phyloP scores from a whole-genome alignment of 2,113 vertebrate genomes.

The Myotis yumanensis region DNA sequence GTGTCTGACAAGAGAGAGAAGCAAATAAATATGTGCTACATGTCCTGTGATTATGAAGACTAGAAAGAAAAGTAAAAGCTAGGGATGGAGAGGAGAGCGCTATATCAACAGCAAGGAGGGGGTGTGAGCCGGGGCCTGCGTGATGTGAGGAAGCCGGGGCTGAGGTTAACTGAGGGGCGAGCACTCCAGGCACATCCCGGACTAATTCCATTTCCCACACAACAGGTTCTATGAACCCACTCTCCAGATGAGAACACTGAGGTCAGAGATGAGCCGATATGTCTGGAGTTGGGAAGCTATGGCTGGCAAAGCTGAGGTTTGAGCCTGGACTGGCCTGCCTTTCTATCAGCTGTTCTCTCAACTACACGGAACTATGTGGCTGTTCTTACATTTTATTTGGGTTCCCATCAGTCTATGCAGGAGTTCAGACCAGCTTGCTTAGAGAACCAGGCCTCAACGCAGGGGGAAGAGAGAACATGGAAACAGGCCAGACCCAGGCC shows the following conservation, averaged over 20 bases:
- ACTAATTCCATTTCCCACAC: accelerated
- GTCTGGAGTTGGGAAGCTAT: neutral
- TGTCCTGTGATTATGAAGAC: neutral
- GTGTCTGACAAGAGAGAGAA: neutral
- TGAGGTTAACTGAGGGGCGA: neutral
- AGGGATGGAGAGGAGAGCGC: neutral
- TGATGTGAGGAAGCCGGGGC: neutral
- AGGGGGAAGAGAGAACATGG: neutral
- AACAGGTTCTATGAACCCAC: neutral
- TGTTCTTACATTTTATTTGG: neutral
- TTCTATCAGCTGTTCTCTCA: neutral
- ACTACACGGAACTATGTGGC: neutral
- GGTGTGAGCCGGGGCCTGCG: neutral
- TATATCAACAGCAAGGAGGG: neutral
- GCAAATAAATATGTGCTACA: neutral
- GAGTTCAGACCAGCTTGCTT: neutral
- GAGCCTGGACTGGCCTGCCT: neutral
- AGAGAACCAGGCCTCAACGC: neutral
- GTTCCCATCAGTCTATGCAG: neutral
- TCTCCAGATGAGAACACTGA: neutral
- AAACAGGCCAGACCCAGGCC: neutral
- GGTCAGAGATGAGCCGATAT: neutral
- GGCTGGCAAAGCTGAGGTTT: neutral
- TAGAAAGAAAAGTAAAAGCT: neutral
- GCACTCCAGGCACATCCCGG: too few relatives aligned